These are phyloP conservation scores for Streblospio benedicti DNA, from an alignment of 1,140 invertebrate species.

Conservation along the genomic window DNA sequence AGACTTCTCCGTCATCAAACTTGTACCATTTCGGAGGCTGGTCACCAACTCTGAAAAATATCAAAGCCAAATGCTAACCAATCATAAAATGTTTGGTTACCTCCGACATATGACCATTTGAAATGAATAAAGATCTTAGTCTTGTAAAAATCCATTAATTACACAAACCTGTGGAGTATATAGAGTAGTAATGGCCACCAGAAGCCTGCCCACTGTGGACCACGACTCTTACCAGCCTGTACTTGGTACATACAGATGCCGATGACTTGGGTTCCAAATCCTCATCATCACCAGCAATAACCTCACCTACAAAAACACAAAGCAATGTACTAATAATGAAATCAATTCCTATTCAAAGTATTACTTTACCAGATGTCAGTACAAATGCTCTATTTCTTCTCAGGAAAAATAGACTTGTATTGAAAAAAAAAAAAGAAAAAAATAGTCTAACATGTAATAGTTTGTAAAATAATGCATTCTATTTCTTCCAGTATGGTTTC, in stretches of 20 bases:
- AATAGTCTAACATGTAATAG: too few species aligned
- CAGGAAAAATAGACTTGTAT: too few species aligned
- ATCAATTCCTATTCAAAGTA: neutral
- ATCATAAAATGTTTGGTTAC: neutral
- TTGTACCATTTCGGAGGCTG: slow-evolving; percentile 76
- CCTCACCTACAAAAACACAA: slow-evolving; percentile 37
- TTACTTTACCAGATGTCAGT: neutral
- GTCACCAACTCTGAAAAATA: slow-evolving; percentile 26
- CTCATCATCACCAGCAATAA: slow-evolving; percentile 53
- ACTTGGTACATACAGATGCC: slow-evolving; percentile 69
- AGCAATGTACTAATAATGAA: neutral
- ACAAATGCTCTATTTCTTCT: neutral
- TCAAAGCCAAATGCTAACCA: neutral
- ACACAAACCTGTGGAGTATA: slow-evolving; percentile 71
- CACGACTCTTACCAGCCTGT: slow-evolving; percentile 88
- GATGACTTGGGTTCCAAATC: slow-evolving; percentile 20
- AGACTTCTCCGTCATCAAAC: slow-evolving; percentile 94
- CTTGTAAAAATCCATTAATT: too few species aligned
- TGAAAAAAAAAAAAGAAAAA: too few species aligned
- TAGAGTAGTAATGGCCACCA: slow-evolving; percentile 96
- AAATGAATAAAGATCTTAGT: too few species aligned
- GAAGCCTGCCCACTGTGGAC: slow-evolving; percentile 97
- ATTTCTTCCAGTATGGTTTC: too few species aligned
- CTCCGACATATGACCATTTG: neutral
- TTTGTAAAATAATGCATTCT: too few species aligned